A percentile compares a stretch with the other conserved stretches of the same genome.
These are phyloP conservation scores for Temnopleurus reevesii DNA, from an alignment of 53 echinoderm and acorn worm species.

Conservation along the genomic window DNA sequence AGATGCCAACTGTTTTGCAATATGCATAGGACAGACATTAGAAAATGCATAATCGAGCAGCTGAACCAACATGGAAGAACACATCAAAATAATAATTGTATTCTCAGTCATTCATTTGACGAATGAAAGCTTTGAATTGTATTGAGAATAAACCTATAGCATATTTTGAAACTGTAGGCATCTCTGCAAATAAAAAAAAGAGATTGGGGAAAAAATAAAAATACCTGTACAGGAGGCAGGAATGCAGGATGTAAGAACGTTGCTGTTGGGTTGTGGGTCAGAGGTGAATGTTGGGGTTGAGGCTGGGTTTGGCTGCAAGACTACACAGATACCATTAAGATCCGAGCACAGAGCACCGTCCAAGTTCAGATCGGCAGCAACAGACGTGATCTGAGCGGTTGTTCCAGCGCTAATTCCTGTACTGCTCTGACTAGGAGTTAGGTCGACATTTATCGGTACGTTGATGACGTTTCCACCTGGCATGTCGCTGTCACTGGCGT, in stretches of 20 bases:
- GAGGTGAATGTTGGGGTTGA: background rate
- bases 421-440: background rate
- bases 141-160: too few species aligned
- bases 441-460: background rate
- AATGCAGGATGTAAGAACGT: background rate
- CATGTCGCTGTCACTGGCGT: slow-evolving; percentile 48
- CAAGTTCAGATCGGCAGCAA: slow-evolving; percentile 31
- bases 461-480: slow-evolving; percentile 44
- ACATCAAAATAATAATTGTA: too few species aligned
- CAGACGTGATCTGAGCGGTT: slow-evolving; percentile 34
- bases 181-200: too few species aligned
- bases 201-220: too few species aligned
- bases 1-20: too few species aligned
- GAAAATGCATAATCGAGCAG: too few species aligned
- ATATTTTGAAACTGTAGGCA: too few species aligned
- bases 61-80: too few species aligned
- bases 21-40: too few species aligned
- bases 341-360: slow-evolving; percentile 22
- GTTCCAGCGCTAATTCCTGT: slow-evolving; percentile 23
- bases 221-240: slow-evolving; percentile 52
- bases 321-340: slow-evolving; percentile 60
- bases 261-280: background rate
- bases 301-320: background rate
- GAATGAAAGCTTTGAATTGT: too few species aligned
- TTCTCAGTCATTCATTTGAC: too few species aligned